phyloP scores from a whole-genome alignment of 2,113 vertebrate genomes.

The Aramus guarauna region DNA sequence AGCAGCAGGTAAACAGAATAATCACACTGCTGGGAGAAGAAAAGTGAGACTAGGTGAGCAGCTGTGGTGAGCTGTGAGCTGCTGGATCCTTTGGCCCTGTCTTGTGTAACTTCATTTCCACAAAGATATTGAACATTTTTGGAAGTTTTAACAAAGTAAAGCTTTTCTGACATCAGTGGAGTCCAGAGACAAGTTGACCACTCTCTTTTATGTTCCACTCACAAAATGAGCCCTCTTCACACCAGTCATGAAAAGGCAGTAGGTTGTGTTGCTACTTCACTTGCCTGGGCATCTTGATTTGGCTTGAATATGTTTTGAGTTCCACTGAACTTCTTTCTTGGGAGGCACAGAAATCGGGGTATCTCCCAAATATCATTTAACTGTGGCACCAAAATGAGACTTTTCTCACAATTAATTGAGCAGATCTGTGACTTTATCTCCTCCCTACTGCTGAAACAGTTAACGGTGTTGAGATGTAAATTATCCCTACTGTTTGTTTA shows the following conservation, averaged over 20 bases:
- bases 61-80: not conserved
- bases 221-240: not conserved
- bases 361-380: not conserved
- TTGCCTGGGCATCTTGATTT: not conserved
- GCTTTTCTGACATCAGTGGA: not conserved
- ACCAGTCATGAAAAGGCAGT: not conserved
- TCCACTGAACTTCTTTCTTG: not conserved
- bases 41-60: not conserved
- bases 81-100: not conserved
- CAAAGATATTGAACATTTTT: not conserved
- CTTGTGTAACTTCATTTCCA: not conserved
- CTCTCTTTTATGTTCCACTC: not conserved
- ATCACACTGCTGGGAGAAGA: not conserved
- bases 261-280: not conserved
- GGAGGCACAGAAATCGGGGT: not conserved
- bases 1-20: not conserved
- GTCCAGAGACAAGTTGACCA: not conserved
- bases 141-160: not conserved
- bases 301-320: not conserved
- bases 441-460: not conserved
- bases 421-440: not conserved
- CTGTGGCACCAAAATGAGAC: conserved; percentile 2
- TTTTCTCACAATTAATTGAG: not conserved
- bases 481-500: conserved; percentile 1
- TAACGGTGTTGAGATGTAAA: conserved; percentile 51